phyloP scores from a whole-genome alignment of 1,140 invertebrate species.

The Lepidostoma basale region DNA sequence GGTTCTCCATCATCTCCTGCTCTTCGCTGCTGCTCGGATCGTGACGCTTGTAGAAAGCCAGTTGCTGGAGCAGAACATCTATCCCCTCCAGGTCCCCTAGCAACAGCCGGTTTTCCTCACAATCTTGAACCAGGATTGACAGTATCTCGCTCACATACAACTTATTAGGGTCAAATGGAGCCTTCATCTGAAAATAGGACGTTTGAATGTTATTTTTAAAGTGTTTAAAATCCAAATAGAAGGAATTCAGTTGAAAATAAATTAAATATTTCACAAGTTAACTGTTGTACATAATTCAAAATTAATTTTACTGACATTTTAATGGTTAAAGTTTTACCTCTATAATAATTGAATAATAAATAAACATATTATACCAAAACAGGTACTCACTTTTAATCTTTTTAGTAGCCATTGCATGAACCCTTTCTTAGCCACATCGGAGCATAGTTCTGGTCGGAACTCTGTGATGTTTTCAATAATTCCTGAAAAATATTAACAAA shows the following conservation, averaged over 20 bases:
- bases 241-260: too few species aligned
- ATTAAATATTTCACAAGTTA: too few species aligned
- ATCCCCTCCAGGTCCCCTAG: slow-evolving; percentile 94
- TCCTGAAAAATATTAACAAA: slow-evolving; percentile 54
- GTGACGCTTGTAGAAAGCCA: slow-evolving; percentile 94
- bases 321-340: too few species aligned
- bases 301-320: too few species aligned
- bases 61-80: slow-evolving; percentile 93
- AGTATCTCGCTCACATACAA: slow-evolving; percentile 95
- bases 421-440: slow-evolving; percentile 87
- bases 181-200: slow-evolving; percentile 58
- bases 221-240: too few species aligned
- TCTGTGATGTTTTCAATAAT: slow-evolving; percentile 94
- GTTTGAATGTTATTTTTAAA: too few species aligned
- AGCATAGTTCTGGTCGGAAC: slow-evolving; percentile 81
- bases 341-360: too few species aligned
- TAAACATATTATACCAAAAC: too few species aligned
- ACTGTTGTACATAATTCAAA: too few species aligned
- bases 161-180: slow-evolving; percentile 95
- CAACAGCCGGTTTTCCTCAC: slow-evolving; percentile 80
- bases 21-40: slow-evolving; percentile 92
- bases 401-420: slow-evolving; percentile 92
- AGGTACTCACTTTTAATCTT: slow-evolving; percentile 79
- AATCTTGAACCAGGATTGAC: slow-evolving; percentile 92
- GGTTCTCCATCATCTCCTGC: slow-evolving; percentile 98